These are phyloP conservation scores for Eilema caniola DNA, from an alignment of 2,888 invertebrate species.

Conservation along the genomic window DNA sequence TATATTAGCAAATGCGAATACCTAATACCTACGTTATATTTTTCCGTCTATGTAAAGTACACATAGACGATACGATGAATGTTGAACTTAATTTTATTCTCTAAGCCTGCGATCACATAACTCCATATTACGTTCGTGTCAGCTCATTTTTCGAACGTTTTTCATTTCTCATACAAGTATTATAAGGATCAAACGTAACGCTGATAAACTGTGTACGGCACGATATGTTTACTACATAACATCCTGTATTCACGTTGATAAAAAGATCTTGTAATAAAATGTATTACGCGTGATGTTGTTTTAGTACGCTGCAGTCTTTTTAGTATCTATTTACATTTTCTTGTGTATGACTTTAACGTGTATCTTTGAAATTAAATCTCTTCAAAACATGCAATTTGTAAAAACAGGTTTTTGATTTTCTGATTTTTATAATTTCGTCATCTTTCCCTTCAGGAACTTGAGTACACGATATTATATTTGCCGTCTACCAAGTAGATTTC, in stretches of 20 bases:
- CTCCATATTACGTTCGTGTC: slow-evolving; percentile 24
- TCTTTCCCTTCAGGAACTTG: no score
- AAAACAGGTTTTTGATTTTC: no score
- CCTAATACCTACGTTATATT: neutral
- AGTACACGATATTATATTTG: no score
- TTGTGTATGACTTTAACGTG: no score
- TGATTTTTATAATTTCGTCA: no score
- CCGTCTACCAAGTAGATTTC: no score
- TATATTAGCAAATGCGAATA: no score
- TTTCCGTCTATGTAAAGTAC: neutral
- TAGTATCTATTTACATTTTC: no score
- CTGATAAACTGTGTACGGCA: slow-evolving; percentile 22
- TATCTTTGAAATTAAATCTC: no score
- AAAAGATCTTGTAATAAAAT: slow-evolving; percentile 7
- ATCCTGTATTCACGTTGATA: slow-evolving; percentile 13
- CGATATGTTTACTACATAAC: slow-evolving; percentile 11
- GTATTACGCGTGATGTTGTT: slow-evolving; percentile 5
- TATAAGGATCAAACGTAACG: slow-evolving; percentile 41
- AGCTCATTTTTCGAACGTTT: slow-evolving; percentile 26
- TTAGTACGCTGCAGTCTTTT: neutral
- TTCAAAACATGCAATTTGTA: no score
- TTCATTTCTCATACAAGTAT: slow-evolving; percentile 33
- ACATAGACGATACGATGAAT: neutral
- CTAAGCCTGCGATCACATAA: neutral
- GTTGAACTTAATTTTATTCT: slow-evolving; percentile 1